Evolutionary conservation across 2,113 vertebrate genomes (phyloP), one percentile per base, ranked within the genome.

Genomic region (Burhinus oedicnemus): DNA sequence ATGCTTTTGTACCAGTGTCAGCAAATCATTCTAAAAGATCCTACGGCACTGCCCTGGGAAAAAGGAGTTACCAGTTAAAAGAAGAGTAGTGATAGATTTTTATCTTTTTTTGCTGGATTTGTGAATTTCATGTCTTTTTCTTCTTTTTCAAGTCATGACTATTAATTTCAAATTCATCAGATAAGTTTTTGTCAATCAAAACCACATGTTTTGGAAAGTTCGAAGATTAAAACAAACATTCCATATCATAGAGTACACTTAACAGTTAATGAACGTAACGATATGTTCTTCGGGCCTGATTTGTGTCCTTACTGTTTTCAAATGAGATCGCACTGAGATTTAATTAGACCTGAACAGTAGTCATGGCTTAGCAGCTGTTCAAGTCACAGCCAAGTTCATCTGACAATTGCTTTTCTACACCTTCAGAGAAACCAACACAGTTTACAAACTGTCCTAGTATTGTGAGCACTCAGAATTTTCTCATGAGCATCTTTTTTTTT

Each of bases 251-350:
- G 32, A 69, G 54, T 38, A 42, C 8, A 12, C 55, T 38, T 10
- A 34, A 44, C 25, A 42, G 54, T 60, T 54, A 38, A 12, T 27
- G 32, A 81, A 55, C 0, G 0, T 23, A 27, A 34, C 0, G 6
- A 2, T 44, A 5, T 5, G 2, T 87, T 81, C 61, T 71, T 52
- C 30, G 49, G 74, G 52, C 38, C 54, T 78, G 27, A 2, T 42
- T 44, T 69, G 62, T 51, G 42, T 55, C 74, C 64, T 77, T 30
- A 2, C 17, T 65, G 21, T 51, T 85, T 57, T 38, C 77, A 32
- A 45, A 38, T 21, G 69, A 54, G 44, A 9, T 27, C 1, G 3
- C 19, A 5, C 49, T 51, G 69, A 21, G 36, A 5, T 77, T 70
- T 70, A 68, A 55, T 54, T 61, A 64, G 60, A 65, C 16, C 74